Evolutionary conservation across 2,888 invertebrate genomes (phyloP).

Genomic region (Criorhina ranunculi): DNA sequence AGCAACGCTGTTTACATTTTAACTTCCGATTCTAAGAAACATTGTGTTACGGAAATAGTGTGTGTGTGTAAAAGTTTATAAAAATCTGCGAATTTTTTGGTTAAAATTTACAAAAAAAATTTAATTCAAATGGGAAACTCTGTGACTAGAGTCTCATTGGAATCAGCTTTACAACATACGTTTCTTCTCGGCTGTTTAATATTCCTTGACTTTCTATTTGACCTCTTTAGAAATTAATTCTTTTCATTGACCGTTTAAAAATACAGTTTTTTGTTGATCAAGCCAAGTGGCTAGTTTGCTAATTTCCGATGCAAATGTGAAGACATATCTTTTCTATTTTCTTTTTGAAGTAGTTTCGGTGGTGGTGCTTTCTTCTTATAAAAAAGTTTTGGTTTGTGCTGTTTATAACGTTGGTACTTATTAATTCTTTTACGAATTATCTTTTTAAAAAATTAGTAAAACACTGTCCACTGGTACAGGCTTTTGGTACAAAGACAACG

Average conservation of each 20-base stretch:
- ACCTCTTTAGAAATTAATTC: slow-evolving; percentile 30
- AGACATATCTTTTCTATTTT: background rate
- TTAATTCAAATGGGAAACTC: no score
- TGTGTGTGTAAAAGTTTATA: background rate
- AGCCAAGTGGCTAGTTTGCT: slow-evolving; percentile 7
- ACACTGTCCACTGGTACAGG: no score
- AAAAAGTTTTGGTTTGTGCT: no score
- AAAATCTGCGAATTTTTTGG: slow-evolving; percentile 2
- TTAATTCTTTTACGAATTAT: no score
- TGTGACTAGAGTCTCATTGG: background rate
- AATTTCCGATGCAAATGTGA: slow-evolving; percentile 30
- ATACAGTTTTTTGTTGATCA: slow-evolving; percentile 24
- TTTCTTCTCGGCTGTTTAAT: background rate
- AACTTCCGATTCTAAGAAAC: background rate
- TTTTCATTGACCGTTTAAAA: slow-evolving; percentile 22
- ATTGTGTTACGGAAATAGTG: background rate
- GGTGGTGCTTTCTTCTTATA: no score
- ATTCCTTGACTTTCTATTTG: slow-evolving; percentile 44
- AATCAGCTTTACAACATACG: background rate
- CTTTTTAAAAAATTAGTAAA: no score
- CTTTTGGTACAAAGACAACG: no score
- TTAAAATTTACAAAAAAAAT: no score
- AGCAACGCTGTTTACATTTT: slow-evolving; percentile 1
- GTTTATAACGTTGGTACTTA: no score
- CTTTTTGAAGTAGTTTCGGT: background rate